Conservation (phyloP, 2,113 vertebrate genomes). For the Galbula dea region DNA sequence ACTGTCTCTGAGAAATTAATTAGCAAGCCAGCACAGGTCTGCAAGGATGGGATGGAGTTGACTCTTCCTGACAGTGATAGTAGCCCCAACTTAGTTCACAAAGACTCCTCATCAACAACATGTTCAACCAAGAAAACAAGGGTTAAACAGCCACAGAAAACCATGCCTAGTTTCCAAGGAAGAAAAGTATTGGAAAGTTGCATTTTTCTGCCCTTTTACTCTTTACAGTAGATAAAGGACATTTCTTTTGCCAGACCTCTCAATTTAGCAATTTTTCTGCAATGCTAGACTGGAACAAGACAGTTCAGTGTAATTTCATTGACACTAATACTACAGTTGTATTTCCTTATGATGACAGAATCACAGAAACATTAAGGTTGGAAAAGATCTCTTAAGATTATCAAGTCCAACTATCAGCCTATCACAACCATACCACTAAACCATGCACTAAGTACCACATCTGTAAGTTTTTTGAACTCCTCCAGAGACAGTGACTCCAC, state of each 20-base stretch:
- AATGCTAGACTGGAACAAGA: background rate
- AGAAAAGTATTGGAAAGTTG: background rate
- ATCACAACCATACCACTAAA: too few species aligned
- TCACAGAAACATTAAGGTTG: too few species aligned
- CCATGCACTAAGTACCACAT: too few species aligned
- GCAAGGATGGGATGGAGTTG: background rate
- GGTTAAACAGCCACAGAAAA: background rate
- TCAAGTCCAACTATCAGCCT: too few species aligned
- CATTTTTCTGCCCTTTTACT: background rate
- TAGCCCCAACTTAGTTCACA: background rate
- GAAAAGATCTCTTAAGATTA: too few species aligned
- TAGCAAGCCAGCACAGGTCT: background rate
- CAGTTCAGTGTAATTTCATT: background rate
- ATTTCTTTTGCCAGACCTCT: background rate
- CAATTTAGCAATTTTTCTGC: background rate
- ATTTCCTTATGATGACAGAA: background rate
- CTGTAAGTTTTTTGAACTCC: too few species aligned
- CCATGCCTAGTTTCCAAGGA: background rate
- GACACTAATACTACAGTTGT: background rate
- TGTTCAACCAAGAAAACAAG: background rate
- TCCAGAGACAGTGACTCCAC: too few species aligned
- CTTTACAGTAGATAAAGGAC: background rate
- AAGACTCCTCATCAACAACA: background rate
- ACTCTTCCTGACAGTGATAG: background rate
- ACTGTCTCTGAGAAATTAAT: background rate